Percentiles rank a stretch among this genome's conserved stretches.
Evolutionary conservation across 2,888 invertebrate genomes (phyloP).

Genomic region (Ecliptopera silaceata): DNA sequence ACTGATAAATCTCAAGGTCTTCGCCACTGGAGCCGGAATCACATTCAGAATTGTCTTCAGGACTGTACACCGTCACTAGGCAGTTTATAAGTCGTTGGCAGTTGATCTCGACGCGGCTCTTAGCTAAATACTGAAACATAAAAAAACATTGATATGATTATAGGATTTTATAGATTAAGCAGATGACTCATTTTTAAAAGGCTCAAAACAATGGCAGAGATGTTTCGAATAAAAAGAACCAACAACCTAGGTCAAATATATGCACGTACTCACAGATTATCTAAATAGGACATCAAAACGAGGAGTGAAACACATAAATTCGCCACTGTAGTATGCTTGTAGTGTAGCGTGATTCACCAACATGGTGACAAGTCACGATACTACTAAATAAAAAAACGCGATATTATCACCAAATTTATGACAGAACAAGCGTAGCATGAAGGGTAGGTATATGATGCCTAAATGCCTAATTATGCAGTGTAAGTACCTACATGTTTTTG

Average conservation of each 20-base stretch:
- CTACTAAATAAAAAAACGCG: background rate
- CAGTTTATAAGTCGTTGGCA: constrained; percentile 88
- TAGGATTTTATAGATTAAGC: no score
- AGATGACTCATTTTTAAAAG: no score
- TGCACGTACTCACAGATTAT: background rate
- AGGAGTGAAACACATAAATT: constrained; percentile 1
- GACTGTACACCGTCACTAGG: constrained; percentile 85
- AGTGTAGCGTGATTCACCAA: background rate
- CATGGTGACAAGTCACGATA: constrained; percentile 16
- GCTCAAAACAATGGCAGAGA: no score
- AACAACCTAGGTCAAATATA: background rate
- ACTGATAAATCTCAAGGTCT: constrained; percentile 89
- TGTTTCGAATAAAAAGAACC: no score
- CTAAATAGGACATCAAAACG: background rate
- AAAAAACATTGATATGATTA: no score
- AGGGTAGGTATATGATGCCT: no score
- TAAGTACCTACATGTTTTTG: background rate
- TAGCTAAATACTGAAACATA: constrained; percentile 82
- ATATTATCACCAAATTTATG: background rate
- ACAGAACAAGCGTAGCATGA: background rate
- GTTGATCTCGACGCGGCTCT: constrained; percentile 86
- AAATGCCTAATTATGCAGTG: no score
- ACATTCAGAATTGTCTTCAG: constrained; percentile 77
- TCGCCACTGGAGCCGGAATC: constrained; percentile 83
- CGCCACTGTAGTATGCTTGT: background rate